A percentile compares a stretch with the other conserved stretches of the same genome.
Evolutionary conservation across 2,888 invertebrate genomes (phyloP).

Genomic region (Calliphora vomitoria): DNA sequence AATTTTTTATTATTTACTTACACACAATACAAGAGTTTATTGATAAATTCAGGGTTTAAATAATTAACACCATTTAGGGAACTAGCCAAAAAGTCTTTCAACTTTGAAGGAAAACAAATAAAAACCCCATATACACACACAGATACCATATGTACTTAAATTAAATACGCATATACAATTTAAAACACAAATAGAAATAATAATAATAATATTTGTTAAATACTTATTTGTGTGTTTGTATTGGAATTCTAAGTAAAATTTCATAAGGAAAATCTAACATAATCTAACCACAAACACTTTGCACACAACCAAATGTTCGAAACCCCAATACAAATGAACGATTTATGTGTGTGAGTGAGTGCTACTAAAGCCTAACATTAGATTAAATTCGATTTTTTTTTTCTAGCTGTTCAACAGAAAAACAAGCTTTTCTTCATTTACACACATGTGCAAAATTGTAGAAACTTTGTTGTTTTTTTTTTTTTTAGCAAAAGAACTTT

Average conservation of each 20-base stretch:
- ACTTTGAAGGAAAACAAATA: constrained; percentile 68
- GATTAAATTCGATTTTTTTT: constrained; percentile 9
- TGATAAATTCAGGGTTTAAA: constrained; percentile 57
- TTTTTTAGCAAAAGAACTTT: constrained; percentile 63
- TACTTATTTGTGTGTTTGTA: neutral
- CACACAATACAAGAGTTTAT: constrained; percentile 36
- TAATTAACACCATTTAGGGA: constrained; percentile 65
- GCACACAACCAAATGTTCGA: neutral
- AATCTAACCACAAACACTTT: constrained; percentile 26
- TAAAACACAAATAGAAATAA: neutral
- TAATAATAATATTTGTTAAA: neutral
- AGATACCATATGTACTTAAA: neutral
- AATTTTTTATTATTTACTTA: constrained; percentile 49
- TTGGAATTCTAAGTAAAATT: constrained; percentile 31
- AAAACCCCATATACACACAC: constrained; percentile 1
- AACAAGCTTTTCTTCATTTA: constrained; percentile 55
- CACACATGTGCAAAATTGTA: constrained; percentile 36
- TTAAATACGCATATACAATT: neutral
- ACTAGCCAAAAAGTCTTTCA: constrained; percentile 63
- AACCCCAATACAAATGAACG: constrained; percentile 6
- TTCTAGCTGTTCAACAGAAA: neutral
- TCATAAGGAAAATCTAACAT: constrained; percentile 41
- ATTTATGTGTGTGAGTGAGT: neutral
- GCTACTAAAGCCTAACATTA: neutral
- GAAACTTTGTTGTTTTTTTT: constrained; percentile 29